phyloP scores from a whole-genome alignment of 2,113 vertebrate species.

The Prietella phreatophila region DNA sequence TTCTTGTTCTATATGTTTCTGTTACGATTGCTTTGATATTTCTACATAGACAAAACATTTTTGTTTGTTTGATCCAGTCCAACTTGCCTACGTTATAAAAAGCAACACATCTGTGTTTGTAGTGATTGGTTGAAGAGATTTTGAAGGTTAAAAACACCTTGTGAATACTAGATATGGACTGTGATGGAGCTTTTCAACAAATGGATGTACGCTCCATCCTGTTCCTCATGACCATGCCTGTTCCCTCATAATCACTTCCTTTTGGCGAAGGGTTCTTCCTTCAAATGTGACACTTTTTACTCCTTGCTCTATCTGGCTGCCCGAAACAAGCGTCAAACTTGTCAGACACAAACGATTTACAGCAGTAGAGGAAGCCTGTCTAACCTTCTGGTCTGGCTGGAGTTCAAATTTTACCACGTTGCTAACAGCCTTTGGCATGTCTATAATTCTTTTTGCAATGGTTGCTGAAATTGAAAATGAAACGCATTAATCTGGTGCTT shows the following conservation, averaged over 20 bases:
- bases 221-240: neutral
- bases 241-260: conserved; percentile 20
- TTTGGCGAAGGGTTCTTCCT: neutral
- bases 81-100: neutral
- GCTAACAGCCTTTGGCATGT: neutral
- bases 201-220: neutral
- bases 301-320: neutral
- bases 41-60: no score
- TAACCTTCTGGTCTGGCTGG: neutral
- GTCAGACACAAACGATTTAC: neutral
- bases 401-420: neutral
- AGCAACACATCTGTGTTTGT: neutral
- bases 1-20: neutral
- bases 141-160: neutral
- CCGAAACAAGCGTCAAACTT: neutral
- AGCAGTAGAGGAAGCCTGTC: conserved; percentile 8
- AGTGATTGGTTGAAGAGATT: neutral
- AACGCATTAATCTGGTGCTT: neutral
- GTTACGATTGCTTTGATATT: neutral
- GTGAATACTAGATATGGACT: neutral
- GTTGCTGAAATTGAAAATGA: conserved; percentile 4
- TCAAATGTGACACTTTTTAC: neutral
- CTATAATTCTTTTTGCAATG: neutral
- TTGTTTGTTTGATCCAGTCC: neutral
- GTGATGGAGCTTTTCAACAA: neutral